Base-by-base conservation (phyloP, 30 jellyfish, hydroid and myxozoan species). In the Pseudorhiza aurosa region DNA sequence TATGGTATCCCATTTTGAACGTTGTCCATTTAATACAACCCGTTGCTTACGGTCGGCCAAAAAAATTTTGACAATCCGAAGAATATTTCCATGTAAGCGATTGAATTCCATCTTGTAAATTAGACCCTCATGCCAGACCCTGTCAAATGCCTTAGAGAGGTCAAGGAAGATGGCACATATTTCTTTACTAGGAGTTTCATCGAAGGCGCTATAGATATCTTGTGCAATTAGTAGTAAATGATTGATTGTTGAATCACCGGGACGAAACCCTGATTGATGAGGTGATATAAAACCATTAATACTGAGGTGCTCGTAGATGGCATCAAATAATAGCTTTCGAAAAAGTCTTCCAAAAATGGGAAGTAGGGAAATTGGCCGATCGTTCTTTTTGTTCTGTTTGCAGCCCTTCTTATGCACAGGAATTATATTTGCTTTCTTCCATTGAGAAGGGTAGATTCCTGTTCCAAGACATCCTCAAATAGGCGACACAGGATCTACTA, bases 331-430 rank as follows among this genome's bases (percentile, higher is more conserved):
- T 21, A 73, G 22, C 77, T 73, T 73, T 73, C 53, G 76, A 73
- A 73, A 73, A 49, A 43, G 21, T 31, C 59, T 73, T 49, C 87
- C 87, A 53, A 73, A 73, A 49, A 73, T 50, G 8, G 67, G 68
- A 40, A 67, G 65, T 17, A 67, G 26, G 65, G 81, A 67, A 46
- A 71, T 71, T 14, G 79, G 88, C 50, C 81, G 88, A 60, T 76
- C 58, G 55, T 76, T 58, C 30, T 62, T 43, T 32, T 76, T 76
- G 71, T 37, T 76, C 55, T 76, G 81, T 42, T 62, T 76, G 71
- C 88, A 36, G 26, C 58, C 88, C 75, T 76, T 76, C 39, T 76
- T 76, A 76, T 76, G 88, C 79, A 76, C 72, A 76, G 60, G 88
- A 36, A 58, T 44, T 9, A 31, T 76, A 40, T 76, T 76, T 37